Base-by-base conservation (phyloP, 2,888 invertebrate species). In the Plebejus argus region DNA sequence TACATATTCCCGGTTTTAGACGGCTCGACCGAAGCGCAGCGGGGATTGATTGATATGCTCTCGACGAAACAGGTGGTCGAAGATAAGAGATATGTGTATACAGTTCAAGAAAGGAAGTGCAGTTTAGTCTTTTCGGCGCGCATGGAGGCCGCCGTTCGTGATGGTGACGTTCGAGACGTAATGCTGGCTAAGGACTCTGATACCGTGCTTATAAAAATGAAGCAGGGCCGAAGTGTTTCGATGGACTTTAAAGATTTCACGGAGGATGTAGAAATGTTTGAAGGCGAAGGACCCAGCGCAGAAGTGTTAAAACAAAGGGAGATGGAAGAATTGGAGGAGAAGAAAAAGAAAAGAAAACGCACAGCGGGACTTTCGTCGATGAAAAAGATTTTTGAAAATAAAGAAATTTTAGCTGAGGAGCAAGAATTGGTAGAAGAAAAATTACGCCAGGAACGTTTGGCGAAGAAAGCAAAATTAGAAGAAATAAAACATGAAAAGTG, bases 151-250 rank as follows among this genome's bases (percentile, higher is more conserved):
- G 97, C 97, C 4, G 96, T 97, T 76, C 93, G 97, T 33, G 96
- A 97, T 83, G 97, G 97, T 77, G 97, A 97, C 82, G 96, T 97
- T 53, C 95, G 96, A 78, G 97, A 97, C 84, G 96, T 97, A 2
- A 95, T 97, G 95, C 91, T 97, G 23, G 97, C 97, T 4, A 96
- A 97, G 84, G 96, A 96, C 85, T 96, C 96, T 77, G 97, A 97
- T 86, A 96, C 96, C 79, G 96, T 97, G 80, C 89, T 97, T 28
- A 95, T 97, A 20, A 96, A 96, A 89, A 92, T 96, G 82, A 96
- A 96, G 86, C 96, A 96, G 83, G 97, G 96, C 23, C 96, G 96
- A 79, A 96, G 96, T 89, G 95, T 97, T n/a, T 96, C 97, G 0
- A 94, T 97, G 85, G 96, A 96, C 81, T 95, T 96, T 81, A 94